Base-by-base conservation (phyloP, 2,888 invertebrate species). In the Latheticus oryzae region DNA sequence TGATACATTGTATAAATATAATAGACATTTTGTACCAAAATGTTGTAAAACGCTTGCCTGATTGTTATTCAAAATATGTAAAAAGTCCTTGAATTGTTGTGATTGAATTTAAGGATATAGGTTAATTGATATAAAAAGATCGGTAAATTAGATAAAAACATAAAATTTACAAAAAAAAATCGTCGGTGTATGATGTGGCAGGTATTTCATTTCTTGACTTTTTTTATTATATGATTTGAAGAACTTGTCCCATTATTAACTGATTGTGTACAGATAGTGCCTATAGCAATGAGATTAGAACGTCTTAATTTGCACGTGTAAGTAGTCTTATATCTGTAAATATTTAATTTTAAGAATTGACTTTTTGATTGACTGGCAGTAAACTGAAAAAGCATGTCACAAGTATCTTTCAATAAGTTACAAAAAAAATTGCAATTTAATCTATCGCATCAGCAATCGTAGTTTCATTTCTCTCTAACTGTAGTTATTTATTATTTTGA, bases 201-300 rank as follows among this genome's bases (percentile, higher is more conserved):
- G 45, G 33, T 57, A 38, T 56, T 47, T 56, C 33, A 43, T 43
- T 30, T 56, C 26, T 42, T 15, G 17, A 13, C 40, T 7, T 50
- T 30, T 11, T 28, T 40, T 40, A 15, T 26, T n/a, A n/a, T n/a
- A n/a, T 52, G 52, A 42, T 32, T 21, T 52, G 32, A 42, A 40
- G 32, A 42, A 52, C 52, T 52, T 52, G 57, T 57, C 57, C 11
- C 47, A 47, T 47, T 54, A 50, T 62, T 58, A 43, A 45, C 68
- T 69, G 73, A 65, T 69, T 71, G 63, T 72, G 71, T 74, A 68
- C 72, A 72, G 71, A 72, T 76, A 75, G 76, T 76, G 76, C 76
- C 76, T 77, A 74, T 73, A 76, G 75, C 65, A 72, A 72, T 67
- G 64, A 72, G 69, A 69, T 68, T 68, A 69, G 66, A 65, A 67